Conservation (phyloP, 1,140 invertebrate genomes). For the Sinonovacula constricta region DNA sequence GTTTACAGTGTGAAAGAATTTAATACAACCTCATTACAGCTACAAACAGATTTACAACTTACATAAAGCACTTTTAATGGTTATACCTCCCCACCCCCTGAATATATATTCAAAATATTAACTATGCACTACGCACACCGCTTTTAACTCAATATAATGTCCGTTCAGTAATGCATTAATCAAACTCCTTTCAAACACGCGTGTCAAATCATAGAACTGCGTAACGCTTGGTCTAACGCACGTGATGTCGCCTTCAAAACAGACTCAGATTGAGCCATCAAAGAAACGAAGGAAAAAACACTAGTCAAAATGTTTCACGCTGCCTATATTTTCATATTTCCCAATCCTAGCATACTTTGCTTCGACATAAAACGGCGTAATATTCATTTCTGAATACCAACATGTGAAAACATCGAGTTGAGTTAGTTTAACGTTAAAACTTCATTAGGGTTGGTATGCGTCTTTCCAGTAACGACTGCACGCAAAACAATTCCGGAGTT, state of each 20-base stretch:
- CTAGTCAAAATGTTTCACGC: conserved; percentile 42
- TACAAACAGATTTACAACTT: background rate
- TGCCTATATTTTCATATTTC: conserved; percentile 50
- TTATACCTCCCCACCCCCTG: too few relatives aligned
- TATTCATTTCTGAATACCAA: conserved; percentile 50
- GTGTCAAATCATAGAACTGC: background rate
- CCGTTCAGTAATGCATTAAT: background rate
- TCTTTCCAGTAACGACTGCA: background rate
- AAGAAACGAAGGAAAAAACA: conserved; percentile 45
- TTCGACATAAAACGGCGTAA: conserved; percentile 47
- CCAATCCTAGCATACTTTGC: conserved; percentile 48
- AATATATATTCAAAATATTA: too few relatives aligned
- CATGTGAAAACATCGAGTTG: conserved; percentile 46
- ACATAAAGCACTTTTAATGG: background rate
- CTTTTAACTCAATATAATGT: too few relatives aligned
- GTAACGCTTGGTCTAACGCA: background rate
- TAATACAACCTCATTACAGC: too few relatives aligned
- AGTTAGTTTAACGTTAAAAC: conserved; percentile 54
- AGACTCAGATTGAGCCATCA: conserved; percentile 49
- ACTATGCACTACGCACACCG: too few relatives aligned
- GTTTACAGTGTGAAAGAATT: too few relatives aligned
- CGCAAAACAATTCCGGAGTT: background rate
- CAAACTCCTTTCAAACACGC: background rate
- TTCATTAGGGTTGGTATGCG: conserved; percentile 49
- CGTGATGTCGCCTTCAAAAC: conserved; percentile 43